phyloP scores from a whole-genome alignment of 2,113 vertebrate species.

The Fregata magnificens region DNA sequence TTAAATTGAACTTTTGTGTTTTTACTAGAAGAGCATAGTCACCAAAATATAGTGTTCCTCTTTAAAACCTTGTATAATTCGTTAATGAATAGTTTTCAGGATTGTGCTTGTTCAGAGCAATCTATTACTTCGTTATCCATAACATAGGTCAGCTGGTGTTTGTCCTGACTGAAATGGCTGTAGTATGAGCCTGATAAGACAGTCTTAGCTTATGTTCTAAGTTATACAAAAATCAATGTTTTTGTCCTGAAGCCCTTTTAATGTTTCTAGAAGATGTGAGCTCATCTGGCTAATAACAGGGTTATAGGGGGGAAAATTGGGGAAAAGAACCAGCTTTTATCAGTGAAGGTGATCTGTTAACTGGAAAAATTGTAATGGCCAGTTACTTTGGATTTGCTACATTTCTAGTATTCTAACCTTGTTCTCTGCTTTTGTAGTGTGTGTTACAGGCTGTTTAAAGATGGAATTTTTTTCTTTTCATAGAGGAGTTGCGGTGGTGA shows the following conservation, averaged over 20 bases:
- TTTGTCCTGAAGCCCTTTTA: not conserved
- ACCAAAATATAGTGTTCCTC: not conserved
- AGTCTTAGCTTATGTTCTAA: not conserved
- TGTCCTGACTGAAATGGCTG: not conserved
- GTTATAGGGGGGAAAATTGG: rapidly evolving
- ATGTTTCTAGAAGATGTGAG: not conserved
- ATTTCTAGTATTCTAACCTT: not conserved
- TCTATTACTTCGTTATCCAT: not conserved
- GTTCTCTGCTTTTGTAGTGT: not conserved
- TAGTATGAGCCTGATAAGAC: not conserved
- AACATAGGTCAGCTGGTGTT: not conserved
- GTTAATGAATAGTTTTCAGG: not conserved
- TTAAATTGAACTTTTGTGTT: not conserved
- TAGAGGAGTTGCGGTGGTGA: not conserved
- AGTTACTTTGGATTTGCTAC: not conserved
- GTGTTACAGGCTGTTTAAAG: not conserved
- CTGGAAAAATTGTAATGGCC: not conserved
- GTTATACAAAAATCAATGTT: not conserved
- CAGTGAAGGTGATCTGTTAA: not conserved
- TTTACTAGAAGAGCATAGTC: not conserved
- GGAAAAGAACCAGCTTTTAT: not conserved
- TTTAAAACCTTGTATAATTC: not conserved
- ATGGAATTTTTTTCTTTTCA: not conserved
- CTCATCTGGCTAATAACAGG: not conserved
- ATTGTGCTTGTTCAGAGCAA: not conserved